Evolutionary conservation across 2,113 vertebrate species (phyloP), one percentile per base, ranked within the genome.

Genomic region (Tenebrosternarchus preto): DNA sequence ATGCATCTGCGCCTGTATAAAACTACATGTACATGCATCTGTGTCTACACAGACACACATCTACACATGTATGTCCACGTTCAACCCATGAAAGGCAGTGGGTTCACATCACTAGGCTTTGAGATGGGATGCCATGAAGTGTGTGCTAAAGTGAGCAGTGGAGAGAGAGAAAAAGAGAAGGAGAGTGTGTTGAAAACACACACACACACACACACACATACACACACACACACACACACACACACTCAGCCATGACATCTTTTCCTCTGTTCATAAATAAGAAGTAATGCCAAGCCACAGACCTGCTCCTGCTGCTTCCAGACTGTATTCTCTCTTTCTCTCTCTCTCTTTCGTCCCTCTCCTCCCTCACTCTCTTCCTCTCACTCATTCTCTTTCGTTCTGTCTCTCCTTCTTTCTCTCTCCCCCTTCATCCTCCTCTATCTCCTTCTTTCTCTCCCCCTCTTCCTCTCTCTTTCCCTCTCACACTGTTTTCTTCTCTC

Each of bases 211-310:
- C 90, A 77, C 89, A 78, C 80, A 90, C 88, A n/a, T n/a, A n/a
- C 89, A 90, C 90, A 77, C 89, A 78, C 80, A 90, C 88, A 88
- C 71, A 76, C 89, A 90, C 90, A 77, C 89, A 90, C 90, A 77
- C 89, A 78, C 80, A 90, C 88, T 88, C 71, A 76, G 57, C 82
- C 84, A 71, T 76, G 86, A 88, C 86, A 88, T 88, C 89, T 78
- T 89, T 90, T 88, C 85, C 80, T 80, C 27, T 72, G 83, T 87
- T 87, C 88, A 92, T 88, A 81, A 80, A 85, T 71, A 90, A 91
- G 86, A 84, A 70, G 82, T 82, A 70, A 29, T 78, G 85, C 46
- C 70, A n/a, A 7, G 20, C 5, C 3, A 8, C 31, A 80, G 83
- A 85, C 73, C 24, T 1, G 60, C 83, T 85, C 61, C 74, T 64